Base-by-base conservation (phyloP, 1,140 invertebrate genomes). In the Zelostemma sp. region DNA sequence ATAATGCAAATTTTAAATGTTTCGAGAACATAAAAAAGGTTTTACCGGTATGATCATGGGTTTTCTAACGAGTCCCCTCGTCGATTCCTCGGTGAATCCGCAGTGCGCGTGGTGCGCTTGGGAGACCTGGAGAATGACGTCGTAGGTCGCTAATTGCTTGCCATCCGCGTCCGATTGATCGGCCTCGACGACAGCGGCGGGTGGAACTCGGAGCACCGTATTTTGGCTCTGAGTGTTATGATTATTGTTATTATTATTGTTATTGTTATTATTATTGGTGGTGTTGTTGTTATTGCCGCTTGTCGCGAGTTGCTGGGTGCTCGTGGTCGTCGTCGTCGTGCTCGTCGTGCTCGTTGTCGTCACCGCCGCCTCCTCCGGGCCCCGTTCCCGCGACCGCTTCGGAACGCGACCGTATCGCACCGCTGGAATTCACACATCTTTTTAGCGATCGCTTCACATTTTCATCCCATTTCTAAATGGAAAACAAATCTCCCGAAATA, bases 381-480 rank as follows among this genome's bases (percentile, higher is more conserved):
- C 89, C 55, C 91, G 88, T 82, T 97, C 95, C 68, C 96, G 89
- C 14, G 95, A 93, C 73, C 96, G 89, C 85, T 98, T 98, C 43
- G 97, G 97, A 58, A 98, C 96, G 55, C 97, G 90, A 45, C 97
- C 97, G 88, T 98, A 98, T 76, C 96, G 88, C 43, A 98, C 97
- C 79, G 97, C 97, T 98, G 87, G 28, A 86, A 87, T 45, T 75
- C 35, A 16, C 17, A 45, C 28, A 31, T 31, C 35, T n/a, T 38
- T 11, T 38, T n/a, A n/a, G n/a, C n/a, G n/a, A n/a, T n/a, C n/a
- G n/a, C n/a, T n/a, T n/a, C n/a, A n/a, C n/a, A n/a, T n/a, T n/a
- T n/a, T n/a, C n/a, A n/a, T n/a, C n/a, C n/a, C n/a, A n/a, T n/a
- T n/a, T n/a, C n/a, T n/a, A n/a, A n/a, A n/a, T n/a, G n/a, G n/a